A percentile compares a stretch with the other conserved stretches of the same genome.
These are phyloP conservation scores for Girardinus metallicus DNA, from an alignment of 2,797 vertebrate species.

Conservation along the genomic window DNA sequence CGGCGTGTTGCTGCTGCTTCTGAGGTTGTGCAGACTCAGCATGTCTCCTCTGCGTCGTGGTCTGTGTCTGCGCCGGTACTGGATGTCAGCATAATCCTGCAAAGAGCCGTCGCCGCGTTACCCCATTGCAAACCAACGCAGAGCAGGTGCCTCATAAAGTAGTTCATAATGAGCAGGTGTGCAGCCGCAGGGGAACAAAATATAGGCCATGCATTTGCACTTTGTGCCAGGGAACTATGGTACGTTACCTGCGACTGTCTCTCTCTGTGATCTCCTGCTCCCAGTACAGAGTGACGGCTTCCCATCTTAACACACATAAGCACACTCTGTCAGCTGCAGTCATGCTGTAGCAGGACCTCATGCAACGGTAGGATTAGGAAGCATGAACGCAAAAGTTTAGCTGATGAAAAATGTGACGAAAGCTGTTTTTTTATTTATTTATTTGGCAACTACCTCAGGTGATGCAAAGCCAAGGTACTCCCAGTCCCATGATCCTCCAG, in stretches of 20 bases:
- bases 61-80: slow-evolving; percentile 95
- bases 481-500: slow-evolving; percentile 99
- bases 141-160: neutral
- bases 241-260: slow-evolving; percentile 80
- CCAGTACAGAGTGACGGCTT: slow-evolving; percentile 79
- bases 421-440: slow-evolving; percentile 42
- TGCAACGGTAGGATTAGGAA: slow-evolving; percentile 29
- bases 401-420: slow-evolving; percentile 10
- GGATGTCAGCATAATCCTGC: slow-evolving; percentile 98
- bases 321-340: slow-evolving; percentile 55
- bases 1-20: slow-evolving; percentile 87
- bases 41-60: slow-evolving; percentile 93
- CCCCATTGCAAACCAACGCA: slow-evolving; percentile 6
- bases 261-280: slow-evolving; percentile 79
- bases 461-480: slow-evolving; percentile 98
- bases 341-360: slow-evolving; percentile 34
- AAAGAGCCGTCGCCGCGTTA: slow-evolving; percentile 43
- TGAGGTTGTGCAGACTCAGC: slow-evolving; percentile 87
- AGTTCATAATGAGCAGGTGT: slow-evolving; percentile 6
- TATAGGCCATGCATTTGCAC: slow-evolving; percentile 35
- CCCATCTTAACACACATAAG: slow-evolving; percentile 82
- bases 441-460: slow-evolving; percentile 85
- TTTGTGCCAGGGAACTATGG: slow-evolving; percentile 3
- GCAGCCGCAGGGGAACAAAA: slow-evolving; percentile 13
- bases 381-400: slow-evolving; percentile 15